Conservation (phyloP, 1,140 invertebrate species). For the Thaumetopoea pityocampa region DNA sequence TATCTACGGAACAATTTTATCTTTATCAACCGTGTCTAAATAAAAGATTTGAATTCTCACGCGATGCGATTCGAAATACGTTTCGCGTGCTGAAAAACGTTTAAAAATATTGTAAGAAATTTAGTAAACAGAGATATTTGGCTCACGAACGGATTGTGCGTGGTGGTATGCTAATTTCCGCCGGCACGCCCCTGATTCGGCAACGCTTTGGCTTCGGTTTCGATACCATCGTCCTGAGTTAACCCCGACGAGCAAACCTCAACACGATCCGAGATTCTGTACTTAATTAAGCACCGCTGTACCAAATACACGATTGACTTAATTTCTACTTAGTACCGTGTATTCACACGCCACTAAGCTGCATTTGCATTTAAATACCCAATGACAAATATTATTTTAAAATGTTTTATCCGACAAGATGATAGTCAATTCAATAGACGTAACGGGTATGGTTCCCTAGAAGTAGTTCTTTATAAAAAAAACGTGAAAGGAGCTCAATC, state of each 20-base stretch:
- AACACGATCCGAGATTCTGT: slow-evolving; percentile 40
- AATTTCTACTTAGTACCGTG: slow-evolving; percentile 16
- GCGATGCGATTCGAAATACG: slow-evolving; percentile 44
- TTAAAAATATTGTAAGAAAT: slow-evolving; percentile 51
- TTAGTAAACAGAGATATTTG: slow-evolving; percentile 58
- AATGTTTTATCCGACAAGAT: slow-evolving; percentile 33
- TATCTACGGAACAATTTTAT: slow-evolving; percentile 43
- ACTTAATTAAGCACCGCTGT: slow-evolving; percentile 48
- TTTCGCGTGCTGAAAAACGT: slow-evolving; percentile 63
- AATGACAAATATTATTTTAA: slow-evolving; percentile 65
- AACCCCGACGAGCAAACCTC: slow-evolving; percentile 23
- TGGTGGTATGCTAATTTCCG: slow-evolving; percentile 55
- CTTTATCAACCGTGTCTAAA: slow-evolving; percentile 43
- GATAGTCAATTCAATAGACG: slow-evolving; percentile 32
- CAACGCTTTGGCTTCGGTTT: slow-evolving; percentile 33
- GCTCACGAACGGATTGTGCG: slow-evolving; percentile 32
- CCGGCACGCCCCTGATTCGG: slow-evolving; percentile 39
- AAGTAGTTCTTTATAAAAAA: slow-evolving; percentile 29
- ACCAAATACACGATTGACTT: slow-evolving; percentile 19
- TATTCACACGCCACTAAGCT: slow-evolving; percentile 46
- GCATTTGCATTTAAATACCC: slow-evolving; percentile 50
- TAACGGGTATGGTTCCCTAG: slow-evolving; percentile 25
- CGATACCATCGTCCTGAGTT: slow-evolving; percentile 43
- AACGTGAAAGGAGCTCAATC: slow-evolving; percentile 45
- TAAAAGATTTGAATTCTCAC: slow-evolving; percentile 59